Conservation (phyloP, 2,797 vertebrate genomes). For the Oreonectes daqikongensis region DNA sequence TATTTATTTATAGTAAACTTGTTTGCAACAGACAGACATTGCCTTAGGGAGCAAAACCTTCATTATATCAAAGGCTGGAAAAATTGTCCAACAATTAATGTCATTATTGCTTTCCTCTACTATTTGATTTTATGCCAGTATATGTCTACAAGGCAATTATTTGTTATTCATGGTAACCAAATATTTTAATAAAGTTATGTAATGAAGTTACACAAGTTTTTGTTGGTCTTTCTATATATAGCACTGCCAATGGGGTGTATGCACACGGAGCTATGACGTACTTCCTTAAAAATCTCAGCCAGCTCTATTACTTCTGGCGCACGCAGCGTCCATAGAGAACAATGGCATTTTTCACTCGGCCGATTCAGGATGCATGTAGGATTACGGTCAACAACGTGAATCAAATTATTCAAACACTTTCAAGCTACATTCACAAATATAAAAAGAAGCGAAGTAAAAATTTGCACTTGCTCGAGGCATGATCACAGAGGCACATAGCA, state of each 20-base stretch:
- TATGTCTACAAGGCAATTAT: not conserved
- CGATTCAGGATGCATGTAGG: no score
- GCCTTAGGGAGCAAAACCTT: not conserved
- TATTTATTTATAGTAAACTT: not conserved
- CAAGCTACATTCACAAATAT: no score
- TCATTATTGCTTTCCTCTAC: not conserved
- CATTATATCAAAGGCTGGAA: not conserved
- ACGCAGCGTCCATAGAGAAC: no score
- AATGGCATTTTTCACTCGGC: no score
- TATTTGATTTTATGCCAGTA: not conserved
- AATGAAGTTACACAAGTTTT: not conserved
- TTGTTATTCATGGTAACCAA: conserved; percentile 5
- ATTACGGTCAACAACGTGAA: no score
- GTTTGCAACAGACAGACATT: not conserved
- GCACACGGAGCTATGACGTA: no score
- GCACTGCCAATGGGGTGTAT: not conserved
- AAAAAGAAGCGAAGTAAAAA: no score
- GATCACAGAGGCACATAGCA: no score
- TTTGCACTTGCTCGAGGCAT: no score
- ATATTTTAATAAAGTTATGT: not conserved
- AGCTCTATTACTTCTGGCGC: no score
- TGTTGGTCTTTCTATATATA: not conserved
- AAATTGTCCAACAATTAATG: not conserved
- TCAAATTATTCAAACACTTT: no score
- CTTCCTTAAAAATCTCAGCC: no score